Evolutionary conservation across 1,140 invertebrate species (phyloP).

Genomic region (Drosophila kepulauana): DNA sequence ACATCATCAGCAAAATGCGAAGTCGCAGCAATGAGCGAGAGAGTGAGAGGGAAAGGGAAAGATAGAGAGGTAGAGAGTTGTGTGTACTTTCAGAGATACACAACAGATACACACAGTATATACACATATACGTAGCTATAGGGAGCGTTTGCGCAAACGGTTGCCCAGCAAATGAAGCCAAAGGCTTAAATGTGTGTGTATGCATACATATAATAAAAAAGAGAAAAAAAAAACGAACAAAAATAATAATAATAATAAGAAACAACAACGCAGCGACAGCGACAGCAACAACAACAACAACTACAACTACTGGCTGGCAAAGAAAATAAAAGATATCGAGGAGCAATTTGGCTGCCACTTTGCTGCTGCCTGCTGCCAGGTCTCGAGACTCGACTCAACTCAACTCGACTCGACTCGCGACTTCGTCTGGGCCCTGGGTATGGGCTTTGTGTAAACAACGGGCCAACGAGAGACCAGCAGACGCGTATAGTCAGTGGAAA

Average conservation of each 20-base stretch:
- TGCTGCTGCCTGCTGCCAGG: constrained; percentile 28
- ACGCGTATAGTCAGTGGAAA: constrained; percentile 55
- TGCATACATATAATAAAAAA: constrained; percentile 38
- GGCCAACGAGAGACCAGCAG: constrained; percentile 52
- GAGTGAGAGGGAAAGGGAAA: constrained; percentile 5
- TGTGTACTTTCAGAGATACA: constrained; percentile 52
- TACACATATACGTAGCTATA: constrained; percentile 38
- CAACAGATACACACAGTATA: constrained; percentile 15
- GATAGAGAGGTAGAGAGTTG: constrained; percentile 6
- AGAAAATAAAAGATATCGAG: constrained; percentile 82
- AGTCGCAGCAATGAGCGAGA: constrained; percentile 53
- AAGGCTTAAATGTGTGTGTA: constrained; percentile 70
- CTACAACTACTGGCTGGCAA: constrained; percentile 62
- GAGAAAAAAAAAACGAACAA: constrained; percentile 51
- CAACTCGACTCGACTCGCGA: background rate
- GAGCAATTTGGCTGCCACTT: constrained; percentile 82
- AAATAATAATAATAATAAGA: constrained; percentile 37
- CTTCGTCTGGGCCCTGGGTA: constrained; percentile 16
- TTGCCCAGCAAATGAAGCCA: constrained; percentile 73
- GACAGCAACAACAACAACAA: constrained; percentile 32
- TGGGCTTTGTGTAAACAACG: constrained; percentile 74
- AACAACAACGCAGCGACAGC: constrained; percentile 24
- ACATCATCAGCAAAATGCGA: constrained; percentile 77
- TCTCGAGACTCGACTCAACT: background rate
- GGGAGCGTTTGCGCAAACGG: constrained; percentile 74